Base-by-base conservation (phyloP, 53 echinoderm and acorn worm species). In the Antedon mediterranea region DNA sequence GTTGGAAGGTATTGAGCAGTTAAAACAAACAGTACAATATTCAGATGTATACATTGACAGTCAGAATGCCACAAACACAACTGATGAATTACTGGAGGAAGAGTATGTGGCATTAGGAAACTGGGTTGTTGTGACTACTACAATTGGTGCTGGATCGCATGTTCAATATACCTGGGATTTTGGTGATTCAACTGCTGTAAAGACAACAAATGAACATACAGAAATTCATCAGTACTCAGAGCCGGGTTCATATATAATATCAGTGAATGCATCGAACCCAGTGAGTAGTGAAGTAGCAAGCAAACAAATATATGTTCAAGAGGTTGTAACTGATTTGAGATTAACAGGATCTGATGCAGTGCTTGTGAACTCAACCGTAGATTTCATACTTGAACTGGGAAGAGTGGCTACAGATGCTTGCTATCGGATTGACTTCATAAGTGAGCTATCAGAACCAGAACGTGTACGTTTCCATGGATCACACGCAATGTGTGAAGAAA, bases 351-450 rank as follows among this genome's bases (percentile, higher is more conserved):
- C 86, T 43, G 93, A 90, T 30, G 90, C 93, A 13, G 72, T 90
- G 5, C 80, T 89, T 11, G 78, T 81, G 32, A 93, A 90, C 78
- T 88, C 88, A 0, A 88, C 93, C 8, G 86, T 93, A 11, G 85
- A 88, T 43, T 93, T 90, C 78, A 84, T 86, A 75, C 82, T 93
- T 31, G 77, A 93, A 73, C 88, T 90, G 0, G 93, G 93, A 28
- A 93, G 89, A 29, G 86, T 89, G n/a, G 93, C 90, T 0, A 93
- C 93, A 0, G 93, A 93, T 74, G 93, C 83, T 20, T 93, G 93
- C 75, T 93, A 93, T 30, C 85, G 74, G 71, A 86, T 88, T 28
- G 88, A 93, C 77, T 93, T 93, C 82, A 73, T 79, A 18, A 88
- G 89, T 74, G 41, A 79, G 30, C 78, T 72, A 0, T 93, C 93